Evolutionary conservation across 2,113 vertebrate genomes (phyloP).

Genomic region (Thamnophis sirtalis): DNA sequence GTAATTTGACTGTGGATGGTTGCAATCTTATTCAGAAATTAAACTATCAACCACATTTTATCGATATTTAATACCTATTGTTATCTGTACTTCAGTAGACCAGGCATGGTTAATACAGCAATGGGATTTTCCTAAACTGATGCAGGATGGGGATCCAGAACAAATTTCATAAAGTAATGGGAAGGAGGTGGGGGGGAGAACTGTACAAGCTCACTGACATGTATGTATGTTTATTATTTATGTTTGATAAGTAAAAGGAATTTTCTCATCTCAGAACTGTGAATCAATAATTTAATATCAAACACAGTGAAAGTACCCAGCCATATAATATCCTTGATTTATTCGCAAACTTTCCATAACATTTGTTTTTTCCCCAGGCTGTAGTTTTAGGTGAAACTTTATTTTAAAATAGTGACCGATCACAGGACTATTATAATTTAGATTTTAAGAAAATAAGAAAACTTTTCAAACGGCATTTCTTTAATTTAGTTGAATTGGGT

Average conservation of each 20-base stretch:
- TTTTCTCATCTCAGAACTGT: not conserved
- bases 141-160: not conserved
- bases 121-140: not conserved
- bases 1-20: not conserved
- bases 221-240: not conserved
- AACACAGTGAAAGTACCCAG: constrained; percentile 29
- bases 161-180: not conserved
- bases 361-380: not conserved
- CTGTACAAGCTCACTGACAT: not conserved
- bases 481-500: not conserved
- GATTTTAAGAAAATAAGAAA: not conserved
- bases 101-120: not conserved
- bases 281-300: constrained; percentile 33
- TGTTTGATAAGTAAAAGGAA: not conserved
- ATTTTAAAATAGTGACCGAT: not conserved
- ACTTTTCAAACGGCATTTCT: not conserved
- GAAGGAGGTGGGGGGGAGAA: not conserved
- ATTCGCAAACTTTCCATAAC: not conserved
- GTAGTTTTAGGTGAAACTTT: not conserved
- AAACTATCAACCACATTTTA: not conserved
- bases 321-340: constrained; percentile 44
- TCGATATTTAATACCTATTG: not conserved
- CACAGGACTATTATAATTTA: not conserved
- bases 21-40: not conserved
- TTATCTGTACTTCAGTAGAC: not conserved